phyloP scores from a whole-genome alignment of 92 coral and sea anemone species.

The Diadumene lineata region DNA sequence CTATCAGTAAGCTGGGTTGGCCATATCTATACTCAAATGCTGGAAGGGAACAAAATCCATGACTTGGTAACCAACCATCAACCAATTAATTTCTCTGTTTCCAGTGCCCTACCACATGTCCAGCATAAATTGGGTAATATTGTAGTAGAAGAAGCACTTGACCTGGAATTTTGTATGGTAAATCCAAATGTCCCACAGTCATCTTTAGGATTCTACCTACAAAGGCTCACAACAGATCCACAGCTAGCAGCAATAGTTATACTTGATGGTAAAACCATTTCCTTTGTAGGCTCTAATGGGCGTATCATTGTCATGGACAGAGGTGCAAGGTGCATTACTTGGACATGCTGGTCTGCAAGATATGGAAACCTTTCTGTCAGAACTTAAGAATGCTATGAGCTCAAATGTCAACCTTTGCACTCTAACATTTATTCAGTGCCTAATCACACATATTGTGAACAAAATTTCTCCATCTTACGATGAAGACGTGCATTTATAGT shows the following conservation, averaged over 20 bases:
- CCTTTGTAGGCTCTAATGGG: conserved; percentile 18
- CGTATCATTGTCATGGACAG: conserved; percentile 30
- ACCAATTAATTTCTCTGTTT: conserved; percentile 19
- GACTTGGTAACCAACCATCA: conserved; percentile 22
- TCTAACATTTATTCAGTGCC: conserved; percentile 38
- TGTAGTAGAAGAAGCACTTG: conserved; percentile 19
- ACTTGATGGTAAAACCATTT: conserved; percentile 22
- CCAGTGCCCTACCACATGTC: conserved; percentile 11
- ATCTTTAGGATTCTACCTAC: conserved; percentile 17
- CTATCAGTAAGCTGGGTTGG: conserved; percentile 11
- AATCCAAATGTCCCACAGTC: conserved; percentile 30
- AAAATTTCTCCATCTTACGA: too few species aligned
- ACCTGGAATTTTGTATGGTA: not conserved
- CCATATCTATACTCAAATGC: conserved; percentile 2
- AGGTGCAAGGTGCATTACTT: conserved; percentile 31
- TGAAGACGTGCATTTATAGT: too few species aligned
- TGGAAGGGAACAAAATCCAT: conserved; percentile 21
- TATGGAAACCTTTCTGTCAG: conserved; percentile 23
- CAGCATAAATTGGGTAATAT: not conserved
- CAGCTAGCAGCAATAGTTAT: conserved; percentile 36
- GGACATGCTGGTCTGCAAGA: conserved; percentile 3
- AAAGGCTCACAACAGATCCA: conserved; percentile 13
- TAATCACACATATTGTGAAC: too few species aligned
- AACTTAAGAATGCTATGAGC: conserved; percentile 25
- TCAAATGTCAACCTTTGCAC: conserved; percentile 32